Percentiles rank a stretch among this genome's conserved stretches.
Evolutionary conservation across 2,113 vertebrate species (phyloP).

Genomic region (Tupaia tana): DNA sequence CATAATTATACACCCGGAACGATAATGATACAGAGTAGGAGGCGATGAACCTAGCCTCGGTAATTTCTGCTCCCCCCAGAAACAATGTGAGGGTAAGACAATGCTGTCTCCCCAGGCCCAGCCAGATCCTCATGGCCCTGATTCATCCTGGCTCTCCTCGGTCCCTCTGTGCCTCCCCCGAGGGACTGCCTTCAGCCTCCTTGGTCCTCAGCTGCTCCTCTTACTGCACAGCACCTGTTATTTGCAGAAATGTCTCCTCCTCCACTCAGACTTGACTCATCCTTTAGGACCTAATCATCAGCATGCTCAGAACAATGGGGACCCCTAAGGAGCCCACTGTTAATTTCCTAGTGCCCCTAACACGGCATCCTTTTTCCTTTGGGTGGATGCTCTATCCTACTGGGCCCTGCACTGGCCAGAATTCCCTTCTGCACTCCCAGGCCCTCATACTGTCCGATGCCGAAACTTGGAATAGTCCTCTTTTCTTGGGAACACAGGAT

Average conservation of each 20-base stretch:
- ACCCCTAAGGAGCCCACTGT: background rate
- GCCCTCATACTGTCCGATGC: background rate
- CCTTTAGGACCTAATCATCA: background rate
- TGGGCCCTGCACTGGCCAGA: background rate
- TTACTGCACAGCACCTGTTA: background rate
- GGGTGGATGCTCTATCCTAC: background rate
- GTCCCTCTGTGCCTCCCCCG: no score
- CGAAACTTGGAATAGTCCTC: background rate
- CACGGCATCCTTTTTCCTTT: background rate
- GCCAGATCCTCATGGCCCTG: background rate
- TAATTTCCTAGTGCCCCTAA: background rate
- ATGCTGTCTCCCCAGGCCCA: background rate
- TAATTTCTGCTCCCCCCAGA: constrained; percentile 38
- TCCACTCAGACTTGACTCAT: background rate
- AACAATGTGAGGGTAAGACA: background rate
- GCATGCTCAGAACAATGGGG: no score
- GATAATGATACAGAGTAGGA: constrained; percentile 18
- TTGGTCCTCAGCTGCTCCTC: background rate
- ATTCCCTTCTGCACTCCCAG: background rate
- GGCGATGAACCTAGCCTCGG: constrained; percentile 15
- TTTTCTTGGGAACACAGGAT: background rate
- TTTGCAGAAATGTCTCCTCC: constrained; percentile 1
- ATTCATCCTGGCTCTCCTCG: background rate
- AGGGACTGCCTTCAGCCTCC: accelerated
- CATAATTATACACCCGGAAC: constrained; percentile 1